Evolutionary conservation across 2,888 invertebrate species (phyloP), one percentile per base, ranked within the genome.

Genomic region (Maniola hyperantus): DNA sequence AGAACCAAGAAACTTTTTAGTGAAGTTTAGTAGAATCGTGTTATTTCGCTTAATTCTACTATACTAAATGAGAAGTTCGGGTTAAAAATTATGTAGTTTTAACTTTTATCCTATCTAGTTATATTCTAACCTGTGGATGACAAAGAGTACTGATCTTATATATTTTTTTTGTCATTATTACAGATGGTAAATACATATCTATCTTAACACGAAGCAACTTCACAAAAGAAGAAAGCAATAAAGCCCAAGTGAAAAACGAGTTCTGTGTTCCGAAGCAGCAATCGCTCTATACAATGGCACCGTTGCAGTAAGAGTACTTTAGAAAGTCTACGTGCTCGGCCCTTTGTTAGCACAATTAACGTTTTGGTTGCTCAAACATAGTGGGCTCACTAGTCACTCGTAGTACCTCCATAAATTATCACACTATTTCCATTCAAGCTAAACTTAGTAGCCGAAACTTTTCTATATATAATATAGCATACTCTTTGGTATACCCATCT

Each of bases 341-440:
- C 80, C 81, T 78, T 84, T 87, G 85, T 90, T 88, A 86, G 83
- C 76, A 77, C 81, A 83, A 87, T 90, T 88, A 91, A 82, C 80
- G 73, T 79, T 76, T 75, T 76, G 76, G 79, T 79, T 79, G 77
- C 34, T 66, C 55, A 66, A 54, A 66, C 62, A 61, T 33, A 62
- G 34, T 63, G 53, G 36, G 62, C 33, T 73, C 62, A 62, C n/a
- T 42, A 34, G 51, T 39, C 15, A 11, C 36, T n/a, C 5, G 33
- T 15, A 6, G 10, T 10, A 44, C 26, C n/a, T 48, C 8, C 20
- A 33, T 15, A 59, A 2, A 33, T 7, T 2, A n/a, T 8, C 26
- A 57, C 6, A 26, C 26, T 59, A 59, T 44, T 26, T 26, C 26
- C 18, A 39, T 55, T 36, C 34, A 34, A 34, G n/a, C 48, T 34